Percentiles rank a stretch among this genome's conserved stretches.
These are phyloP conservation scores for Gonioctena quinquepunctata DNA, from an alignment of 1,140 invertebrate species.

Conservation along the genomic window DNA sequence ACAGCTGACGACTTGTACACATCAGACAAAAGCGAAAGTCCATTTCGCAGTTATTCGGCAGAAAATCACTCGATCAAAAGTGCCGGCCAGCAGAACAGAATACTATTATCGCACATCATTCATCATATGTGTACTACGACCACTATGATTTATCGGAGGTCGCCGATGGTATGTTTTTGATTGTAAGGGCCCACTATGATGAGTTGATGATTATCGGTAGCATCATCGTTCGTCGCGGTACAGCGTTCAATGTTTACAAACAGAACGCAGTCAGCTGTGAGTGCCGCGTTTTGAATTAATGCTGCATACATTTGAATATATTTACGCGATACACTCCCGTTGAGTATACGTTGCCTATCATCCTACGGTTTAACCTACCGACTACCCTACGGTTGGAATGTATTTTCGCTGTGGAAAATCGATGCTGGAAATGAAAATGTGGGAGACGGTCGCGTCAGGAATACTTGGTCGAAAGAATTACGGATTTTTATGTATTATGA, in stretches of 20 bases:
- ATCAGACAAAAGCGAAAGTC: too few relatives aligned
- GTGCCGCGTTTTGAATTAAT: conserved; percentile 66
- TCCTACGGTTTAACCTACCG: conserved; percentile 12
- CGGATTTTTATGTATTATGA: too few relatives aligned
- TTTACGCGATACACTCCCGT: conserved; percentile 52
- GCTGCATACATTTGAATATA: conserved; percentile 70
- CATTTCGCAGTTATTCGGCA: neutral
- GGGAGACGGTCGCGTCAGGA: neutral
- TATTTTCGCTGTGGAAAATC: conserved; percentile 9
- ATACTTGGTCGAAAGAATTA: neutral
- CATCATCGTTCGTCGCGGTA: conserved; percentile 29
- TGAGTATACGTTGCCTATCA: conserved; percentile 22
- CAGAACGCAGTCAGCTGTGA: conserved; percentile 55
- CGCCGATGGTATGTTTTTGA: neutral
- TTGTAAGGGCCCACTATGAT: conserved; percentile 14
- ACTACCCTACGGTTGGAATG: neutral
- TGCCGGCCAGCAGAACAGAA: neutral
- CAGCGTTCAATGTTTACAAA: conserved; percentile 52
- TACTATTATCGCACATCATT: neutral
- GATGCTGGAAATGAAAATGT: conserved; percentile 1
- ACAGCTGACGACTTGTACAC: too few relatives aligned
- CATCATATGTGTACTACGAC: neutral
- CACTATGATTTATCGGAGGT: conserved; percentile 1
- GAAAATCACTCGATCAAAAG: neutral
- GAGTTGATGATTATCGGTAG: conserved; percentile 24